phyloP scores from a whole-genome alignment of 2,888 invertebrate genomes.

The Thymelicus lineola region DNA sequence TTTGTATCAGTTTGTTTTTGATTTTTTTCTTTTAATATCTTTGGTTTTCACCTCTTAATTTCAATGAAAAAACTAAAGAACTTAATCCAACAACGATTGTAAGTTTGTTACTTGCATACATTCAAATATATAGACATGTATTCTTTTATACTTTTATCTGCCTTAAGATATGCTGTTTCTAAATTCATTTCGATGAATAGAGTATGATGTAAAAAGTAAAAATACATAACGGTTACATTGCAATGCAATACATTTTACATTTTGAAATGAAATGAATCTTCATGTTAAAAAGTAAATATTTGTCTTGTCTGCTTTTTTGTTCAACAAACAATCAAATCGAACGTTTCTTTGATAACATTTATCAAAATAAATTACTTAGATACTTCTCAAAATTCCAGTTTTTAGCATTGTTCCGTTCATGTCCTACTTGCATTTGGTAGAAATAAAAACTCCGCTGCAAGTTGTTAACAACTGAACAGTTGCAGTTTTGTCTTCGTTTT shows the following conservation, averaged over 20 bases:
- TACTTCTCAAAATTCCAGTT: constrained; percentile 3
- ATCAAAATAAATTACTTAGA: constrained; percentile 19
- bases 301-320: constrained; percentile 4
- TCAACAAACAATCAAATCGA: constrained; percentile 19
- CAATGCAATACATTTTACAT: constrained; percentile 12
- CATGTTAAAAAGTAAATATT: constrained; percentile 4
- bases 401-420: constrained; percentile 20
- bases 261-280: constrained; percentile 6
- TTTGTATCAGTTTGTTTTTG: no score
- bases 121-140: no score
- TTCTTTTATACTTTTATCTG: no score
- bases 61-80: no score
- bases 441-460: constrained; percentile 25
- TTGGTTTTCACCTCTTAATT: no score
- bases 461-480: constrained; percentile 25
- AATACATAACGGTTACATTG: constrained; percentile 7
- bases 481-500: constrained; percentile 14
- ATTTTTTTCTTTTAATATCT: no score
- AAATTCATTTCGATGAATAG: constrained; percentile 1
- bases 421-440: constrained; percentile 9
- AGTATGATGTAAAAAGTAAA: constrained; percentile 7
- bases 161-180: neutral
- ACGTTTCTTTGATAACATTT: constrained; percentile 20
- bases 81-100: no score
- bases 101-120: no score